phyloP scores from a whole-genome alignment of 2,888 invertebrate genomes.

The Brachyptera putata region DNA sequence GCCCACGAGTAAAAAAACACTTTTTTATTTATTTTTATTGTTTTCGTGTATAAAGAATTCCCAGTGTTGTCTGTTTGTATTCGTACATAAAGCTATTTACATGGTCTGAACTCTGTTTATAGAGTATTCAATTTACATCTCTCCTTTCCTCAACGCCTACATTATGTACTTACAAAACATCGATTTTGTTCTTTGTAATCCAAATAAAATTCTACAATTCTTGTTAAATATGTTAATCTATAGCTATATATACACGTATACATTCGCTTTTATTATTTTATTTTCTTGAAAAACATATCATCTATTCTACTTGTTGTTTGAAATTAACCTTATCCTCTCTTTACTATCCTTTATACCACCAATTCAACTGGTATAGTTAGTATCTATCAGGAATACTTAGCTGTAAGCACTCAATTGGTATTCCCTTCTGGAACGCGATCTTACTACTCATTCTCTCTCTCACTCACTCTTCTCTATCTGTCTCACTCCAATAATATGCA shows the following conservation, averaged over 20 bases:
- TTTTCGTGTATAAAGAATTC: background rate
- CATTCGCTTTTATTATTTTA: background rate
- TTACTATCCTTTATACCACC: too few species aligned
- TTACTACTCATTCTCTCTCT: background rate
- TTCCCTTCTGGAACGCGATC: constrained; percentile 2
- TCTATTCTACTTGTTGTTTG: too few species aligned
- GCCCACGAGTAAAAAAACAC: background rate
- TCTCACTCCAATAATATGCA: background rate
- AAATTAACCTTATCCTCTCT: too few species aligned
- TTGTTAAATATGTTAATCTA: constrained; percentile 9
- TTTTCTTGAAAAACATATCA: too few species aligned
- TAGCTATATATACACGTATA: background rate
- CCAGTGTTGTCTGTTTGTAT: background rate
- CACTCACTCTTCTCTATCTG: background rate
- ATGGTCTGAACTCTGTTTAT: background rate
- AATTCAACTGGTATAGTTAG: background rate
- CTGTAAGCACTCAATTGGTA: constrained; percentile 4
- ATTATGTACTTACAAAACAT: background rate
- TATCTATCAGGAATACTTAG: background rate
- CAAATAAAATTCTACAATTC: background rate
- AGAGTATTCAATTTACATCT: constrained; percentile 3
- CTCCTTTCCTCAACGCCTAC: background rate
- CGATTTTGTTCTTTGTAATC: background rate
- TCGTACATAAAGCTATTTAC: background rate
- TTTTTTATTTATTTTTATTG: background rate